Percentiles rank a stretch among this genome's conserved stretches.
Conservation (phyloP, 2,797 vertebrate species). For the Lepilemur ruficaudatus region DNA sequence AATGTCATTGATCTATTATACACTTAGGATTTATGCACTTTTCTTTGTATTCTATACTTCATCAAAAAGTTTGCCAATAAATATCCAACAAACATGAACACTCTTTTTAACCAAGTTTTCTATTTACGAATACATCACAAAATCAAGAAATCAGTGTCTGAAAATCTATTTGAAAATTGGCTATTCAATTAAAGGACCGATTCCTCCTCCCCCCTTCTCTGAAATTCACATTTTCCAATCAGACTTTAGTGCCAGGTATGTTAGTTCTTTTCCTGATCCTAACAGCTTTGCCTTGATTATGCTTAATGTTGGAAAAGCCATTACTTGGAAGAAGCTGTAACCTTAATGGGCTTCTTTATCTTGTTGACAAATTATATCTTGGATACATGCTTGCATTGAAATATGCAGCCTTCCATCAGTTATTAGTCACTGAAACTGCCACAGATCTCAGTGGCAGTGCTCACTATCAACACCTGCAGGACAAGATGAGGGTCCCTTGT, state of each 20-base stretch:
- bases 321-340: slow-evolving; percentile 63
- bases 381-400: slow-evolving; percentile 38
- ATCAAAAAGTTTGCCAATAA: slow-evolving; percentile 19
- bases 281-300: slow-evolving; percentile 48
- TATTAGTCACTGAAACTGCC: slow-evolving; percentile 39
- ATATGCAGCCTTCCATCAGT: slow-evolving; percentile 54
- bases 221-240: not conserved
- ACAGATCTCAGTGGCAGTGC: not conserved
- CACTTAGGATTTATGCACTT: not conserved
- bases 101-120: slow-evolving; percentile 24
- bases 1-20: not conserved
- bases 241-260: not conserved
- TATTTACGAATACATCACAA: not conserved
- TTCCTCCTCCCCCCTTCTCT: not conserved
- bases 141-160: slow-evolving; percentile 14
- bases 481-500: slow-evolving; percentile 30
- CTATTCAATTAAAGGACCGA: not conserved
- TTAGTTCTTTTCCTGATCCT: slow-evolving; percentile 20
- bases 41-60: not conserved
- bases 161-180: slow-evolving; percentile 26
- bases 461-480: slow-evolving; percentile 29
- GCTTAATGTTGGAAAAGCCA: slow-evolving; percentile 28
- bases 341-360: slow-evolving; percentile 60
- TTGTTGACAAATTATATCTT: slow-evolving; percentile 56
- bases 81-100: not conserved